phyloP scores from a whole-genome alignment of 2,797 vertebrate genomes.

The Typhlichthys eigenmanni region DNA sequence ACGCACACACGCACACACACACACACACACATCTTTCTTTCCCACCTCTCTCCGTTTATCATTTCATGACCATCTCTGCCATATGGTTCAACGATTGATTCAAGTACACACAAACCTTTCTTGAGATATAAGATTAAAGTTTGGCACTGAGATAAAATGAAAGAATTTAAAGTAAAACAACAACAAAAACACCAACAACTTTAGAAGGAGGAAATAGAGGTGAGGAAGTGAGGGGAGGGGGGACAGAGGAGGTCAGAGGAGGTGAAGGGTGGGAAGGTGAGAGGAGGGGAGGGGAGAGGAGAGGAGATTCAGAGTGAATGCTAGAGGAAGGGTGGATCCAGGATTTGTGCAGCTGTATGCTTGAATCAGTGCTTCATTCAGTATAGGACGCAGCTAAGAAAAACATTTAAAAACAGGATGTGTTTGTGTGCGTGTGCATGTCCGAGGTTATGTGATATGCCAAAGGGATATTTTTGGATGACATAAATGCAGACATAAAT shows the following conservation, averaged over 20 bases:
- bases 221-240: not conserved
- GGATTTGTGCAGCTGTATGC: conserved; percentile 65
- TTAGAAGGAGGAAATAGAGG: not conserved
- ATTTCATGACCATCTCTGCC: not conserved
- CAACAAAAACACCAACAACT: too few species aligned
- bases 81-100: not conserved
- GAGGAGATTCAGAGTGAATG: conserved; percentile 46
- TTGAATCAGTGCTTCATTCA: conserved; percentile 72
- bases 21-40: too few species aligned
- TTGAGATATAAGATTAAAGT: too few species aligned
- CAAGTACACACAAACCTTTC: too few species aligned
- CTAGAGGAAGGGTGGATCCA: conserved; percentile 41
- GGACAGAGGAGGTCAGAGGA: not conserved
- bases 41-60: not conserved
- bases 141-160: too few species aligned
- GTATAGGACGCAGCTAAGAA: conserved; percentile 44
- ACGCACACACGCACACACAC: too few species aligned
- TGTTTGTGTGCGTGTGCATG: conserved; percentile 36
- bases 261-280: conserved; percentile 19
- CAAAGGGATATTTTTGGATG: not conserved
- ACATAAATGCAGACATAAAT: not conserved
- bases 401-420: conserved; percentile 57
- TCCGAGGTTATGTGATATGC: not conserved
- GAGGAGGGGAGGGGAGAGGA: conserved; percentile 54
- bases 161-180: too few species aligned